Evolutionary conservation across 2,888 invertebrate genomes (phyloP), one percentile per base, ranked within the genome.

Genomic region (Ophonus ardosiacus): DNA sequence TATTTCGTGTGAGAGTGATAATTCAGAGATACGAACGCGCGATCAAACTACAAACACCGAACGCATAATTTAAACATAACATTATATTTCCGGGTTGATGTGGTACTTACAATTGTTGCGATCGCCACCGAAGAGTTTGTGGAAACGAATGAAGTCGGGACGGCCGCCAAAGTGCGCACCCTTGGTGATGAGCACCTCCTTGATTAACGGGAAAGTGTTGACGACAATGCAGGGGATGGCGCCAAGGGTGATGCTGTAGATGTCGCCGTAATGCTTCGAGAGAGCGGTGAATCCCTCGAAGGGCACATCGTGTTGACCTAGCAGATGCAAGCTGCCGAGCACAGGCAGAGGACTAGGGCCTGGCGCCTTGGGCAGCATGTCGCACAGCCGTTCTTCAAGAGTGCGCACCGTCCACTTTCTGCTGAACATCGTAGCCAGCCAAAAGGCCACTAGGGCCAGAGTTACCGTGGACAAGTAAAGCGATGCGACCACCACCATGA

Each of bases 151-250:
- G 90, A 97, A 97, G 90, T 97, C 94, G 0, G 97, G 97, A 8
- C 97, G 92, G 10, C 97, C 96, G 0, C 96, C 96, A 90, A 97
- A 97, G 88, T 95, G 95, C 86, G 95, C 95, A 4, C 97, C 97
- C 88, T 96, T 96, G 86, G 95, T 94, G 89, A 96, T 96, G 24
- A 96, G 92, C 76, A 96, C 96, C 89, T 96, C 96, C 86, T 94
- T 93, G 87, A 96, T 95, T 43, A 95, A 90, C 15, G 93, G 93
- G 88, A 95, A 93, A 90, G 94, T 96, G 90, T 95, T 96, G 59
- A 96, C 96, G 24, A 96, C 94, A 18, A 96, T 91, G 90, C 96
- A 96, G 71, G 94, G 93, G 0, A 94, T 92, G 13, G 93, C 91
- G 0, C 96, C 96, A 86, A 97, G 91, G 81, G 93, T 94, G 86